Evolutionary conservation across 2,888 invertebrate genomes (phyloP), one percentile per base, ranked within the genome.

Genomic region (Machimus atricapillus): DNA sequence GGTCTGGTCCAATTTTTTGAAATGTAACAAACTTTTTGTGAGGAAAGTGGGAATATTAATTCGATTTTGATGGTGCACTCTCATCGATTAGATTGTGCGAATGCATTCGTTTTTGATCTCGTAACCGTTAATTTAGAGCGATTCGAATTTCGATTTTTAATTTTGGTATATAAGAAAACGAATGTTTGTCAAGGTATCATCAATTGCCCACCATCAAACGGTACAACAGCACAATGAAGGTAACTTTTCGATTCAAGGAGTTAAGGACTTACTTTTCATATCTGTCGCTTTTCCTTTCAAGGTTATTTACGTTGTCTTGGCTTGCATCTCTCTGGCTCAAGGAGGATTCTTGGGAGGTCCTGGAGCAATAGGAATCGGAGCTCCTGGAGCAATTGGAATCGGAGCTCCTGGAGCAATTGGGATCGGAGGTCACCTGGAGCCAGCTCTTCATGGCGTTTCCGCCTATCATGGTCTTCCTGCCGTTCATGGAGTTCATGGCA

Each of bases 161-260:
- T 56, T 81, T 81, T 56, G 31, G 81, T 81, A 81, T 81, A 81
- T 81, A 81, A 43, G 43, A 52, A 43, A 81, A 27, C 52, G 81
- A 27, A 81, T 9, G 14, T 23, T 81, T 43, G 52, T 52, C 56
- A 81, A 31, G 81, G 81, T 34, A 81, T 81, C 81, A 43, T 52
- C 81, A 81, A 56, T 56, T 31, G 52, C 31, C 52, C 31, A 56
- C 27, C 23, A 81, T 52, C 81, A 81, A 81, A 27, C 81, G 52
- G 31, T 16, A 46, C 56, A 52, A 31, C 81, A 81, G 34, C 81
- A 56, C 27, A 46, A 81, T 81, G 81, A 81, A 81, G 81, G 81
- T 81, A 56, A 16, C 56, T 81, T 56, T 14, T n/a, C 2, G n/a
- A 23, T 52, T 52, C 27, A 43, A 78, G 56, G 52, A 27, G 31